Conservation (phyloP, 2,888 invertebrate genomes). For the Timema cristinae region DNA sequence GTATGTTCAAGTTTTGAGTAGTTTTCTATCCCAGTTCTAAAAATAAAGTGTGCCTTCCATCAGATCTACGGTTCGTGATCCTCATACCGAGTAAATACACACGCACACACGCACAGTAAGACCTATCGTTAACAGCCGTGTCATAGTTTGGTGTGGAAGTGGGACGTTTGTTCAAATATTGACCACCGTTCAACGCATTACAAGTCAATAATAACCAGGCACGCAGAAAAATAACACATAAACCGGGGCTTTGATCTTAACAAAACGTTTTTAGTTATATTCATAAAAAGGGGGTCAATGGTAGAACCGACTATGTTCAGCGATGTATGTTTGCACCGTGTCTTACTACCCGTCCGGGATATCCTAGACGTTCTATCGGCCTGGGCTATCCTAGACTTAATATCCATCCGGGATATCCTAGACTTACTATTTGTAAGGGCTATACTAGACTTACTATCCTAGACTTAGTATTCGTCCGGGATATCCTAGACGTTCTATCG, state of each 20-base stretch:
- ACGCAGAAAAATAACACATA: constrained; percentile 12
- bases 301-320: no score
- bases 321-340: no score
- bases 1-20: no score
- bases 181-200: constrained; percentile 22
- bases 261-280: background rate
- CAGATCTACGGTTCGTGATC: background rate
- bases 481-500: no score
- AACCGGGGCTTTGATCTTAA: background rate
- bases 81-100: background rate
- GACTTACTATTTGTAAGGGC: no score
- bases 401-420: no score
- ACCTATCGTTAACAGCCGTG: constrained; percentile 5
- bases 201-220: constrained; percentile 19
- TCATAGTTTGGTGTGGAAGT: constrained; percentile 10
- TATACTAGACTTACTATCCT: no score
- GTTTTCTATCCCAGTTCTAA: background rate
- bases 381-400: no score
- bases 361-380: no score
- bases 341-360: no score
- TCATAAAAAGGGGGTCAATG: background rate
- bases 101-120: background rate
- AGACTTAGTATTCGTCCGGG: no score
- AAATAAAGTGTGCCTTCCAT: background rate
- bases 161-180: constrained; percentile 23